These are phyloP conservation scores for Pristionchus mayeri DNA, from an alignment of 2,888 invertebrate species.

Conservation along the genomic window DNA sequence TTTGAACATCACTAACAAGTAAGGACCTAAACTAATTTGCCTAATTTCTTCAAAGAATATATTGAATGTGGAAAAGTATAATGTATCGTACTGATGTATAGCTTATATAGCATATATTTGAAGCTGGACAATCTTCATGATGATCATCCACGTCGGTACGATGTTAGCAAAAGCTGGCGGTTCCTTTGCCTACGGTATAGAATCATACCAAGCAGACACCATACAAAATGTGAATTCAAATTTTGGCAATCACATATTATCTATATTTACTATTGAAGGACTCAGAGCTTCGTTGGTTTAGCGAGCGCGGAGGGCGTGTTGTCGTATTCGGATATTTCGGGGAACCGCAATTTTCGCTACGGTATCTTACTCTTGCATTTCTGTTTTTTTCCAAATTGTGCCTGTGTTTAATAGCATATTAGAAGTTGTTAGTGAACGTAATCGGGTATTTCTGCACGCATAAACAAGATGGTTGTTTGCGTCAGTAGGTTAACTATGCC, in stretches of 20 bases:
- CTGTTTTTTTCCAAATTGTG: too few species aligned
- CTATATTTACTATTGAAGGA: background rate
- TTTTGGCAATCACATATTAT: background rate
- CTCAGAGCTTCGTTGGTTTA: background rate
- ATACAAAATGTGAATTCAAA: background rate
- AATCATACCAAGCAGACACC: background rate
- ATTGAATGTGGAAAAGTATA: background rate
- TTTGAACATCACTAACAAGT: background rate
- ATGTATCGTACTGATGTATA: background rate
- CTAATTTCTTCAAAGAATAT: background rate
- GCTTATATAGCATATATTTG: background rate
- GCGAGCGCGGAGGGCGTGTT: background rate
- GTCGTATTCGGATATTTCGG: background rate
- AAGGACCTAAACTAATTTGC: too few species aligned
- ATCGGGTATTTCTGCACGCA: background rate
- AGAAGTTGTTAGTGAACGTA: too few species aligned
- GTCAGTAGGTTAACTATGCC: too few species aligned
- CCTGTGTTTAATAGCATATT: background rate
- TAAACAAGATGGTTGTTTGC: too few species aligned
- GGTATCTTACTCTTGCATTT: background rate
- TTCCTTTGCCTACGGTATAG: background rate
- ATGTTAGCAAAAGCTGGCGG: background rate
- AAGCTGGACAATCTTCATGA: background rate
- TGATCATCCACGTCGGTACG: background rate
- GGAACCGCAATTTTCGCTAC: background rate